Base-by-base conservation (phyloP, 2,797 vertebrate genomes). In the Chelidonichthys spinosus region DNA sequence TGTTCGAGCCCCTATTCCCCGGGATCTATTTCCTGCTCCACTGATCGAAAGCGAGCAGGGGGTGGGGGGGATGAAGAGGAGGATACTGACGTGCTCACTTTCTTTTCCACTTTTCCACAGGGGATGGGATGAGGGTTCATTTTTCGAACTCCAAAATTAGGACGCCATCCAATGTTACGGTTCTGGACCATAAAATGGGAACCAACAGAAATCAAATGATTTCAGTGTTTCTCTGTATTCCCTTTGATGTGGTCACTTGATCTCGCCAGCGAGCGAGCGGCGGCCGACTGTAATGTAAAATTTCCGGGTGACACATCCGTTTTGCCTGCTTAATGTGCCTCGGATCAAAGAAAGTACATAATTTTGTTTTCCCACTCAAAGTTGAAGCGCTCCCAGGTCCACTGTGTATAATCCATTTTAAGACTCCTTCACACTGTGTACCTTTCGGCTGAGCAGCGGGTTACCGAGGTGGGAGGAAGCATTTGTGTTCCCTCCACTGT, bases 191-290 rank as follows among this genome's bases (percentile, higher is more conserved):
- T 76, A 72, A 90, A 85, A 76, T 32, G 63, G 60, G 50, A 73
- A 76, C 74, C 62, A 72, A 77, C 58, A 62, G 63, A 52, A 54
- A 60, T 43, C 32, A 72, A 47, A 40, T 47, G 11, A 49, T 73
- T 86, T 70, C 66, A 74, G 43, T 43, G 6, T 56, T 15, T 56
- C 25, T 62, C 55, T 66, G 39, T 74, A 39, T 68, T 85, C 36
- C 64, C 82, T 90, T 92, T 93, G 84, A 90, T 86, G 86, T 91
- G 68, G 64, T 49, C 18, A 56, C 81, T 86, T 88, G 84, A 89
- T 89, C 85, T 84, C 86, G 81, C 85, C 88, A 87, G 83, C 53
- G 88, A 87, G 83, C 53, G 13, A 81, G 75, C 74, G 47, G 73
- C 72, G 83, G 82, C 77, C 67, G 39, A 74, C 66, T 74, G 62